Base-by-base conservation (phyloP, 2,797 vertebrate genomes). In the Bufotes viridis region DNA sequence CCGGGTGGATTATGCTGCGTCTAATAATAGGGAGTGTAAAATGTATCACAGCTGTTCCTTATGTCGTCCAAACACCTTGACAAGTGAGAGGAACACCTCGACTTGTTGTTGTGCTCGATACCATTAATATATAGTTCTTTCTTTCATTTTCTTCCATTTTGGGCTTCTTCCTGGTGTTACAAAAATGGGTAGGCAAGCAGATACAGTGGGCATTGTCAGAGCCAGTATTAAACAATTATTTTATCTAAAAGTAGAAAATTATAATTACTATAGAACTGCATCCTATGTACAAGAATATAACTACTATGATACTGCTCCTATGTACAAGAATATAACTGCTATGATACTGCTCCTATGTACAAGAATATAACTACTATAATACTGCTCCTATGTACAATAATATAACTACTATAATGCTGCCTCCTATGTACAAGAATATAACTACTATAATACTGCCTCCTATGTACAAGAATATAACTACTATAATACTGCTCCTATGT, bases 11-110 rank as follows among this genome's bases (percentile, higher is more conserved):
- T 51, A 15, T 60, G 7, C 13, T 29, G 57, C 11, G 8, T 60
- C 78, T 80, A 81, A 81, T 81, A 81, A 81, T 67, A 81, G 61
- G 29, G 79, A 63, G 57, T 49, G 34, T 60, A 81, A 81, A 81
- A 81, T 67, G 14, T 67, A 60, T 65, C 22, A 81, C 80, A 81
- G 60, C 78, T 60, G 57, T 29, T 34, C 10, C 26, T 60, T 26
- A 26, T 57, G 76, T 78, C 53, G 8, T 14, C 13, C 5, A 78
- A 78, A 78, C 76, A 57, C 53, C 53, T 78, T 20, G 17, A 60
- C 14, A 29, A 80, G 55, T 60, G 57, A 80, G 26, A 80, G 55
- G 26, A 80, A 80, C 55, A 80, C 78, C 57, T 80, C 3, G 12
- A 17, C 24, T 60, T 80, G 26, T 80, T 26, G 29, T 78, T 60